Evolutionary conservation across 2,888 invertebrate species (phyloP).

Genomic region (Epirrhoe alternata): DNA sequence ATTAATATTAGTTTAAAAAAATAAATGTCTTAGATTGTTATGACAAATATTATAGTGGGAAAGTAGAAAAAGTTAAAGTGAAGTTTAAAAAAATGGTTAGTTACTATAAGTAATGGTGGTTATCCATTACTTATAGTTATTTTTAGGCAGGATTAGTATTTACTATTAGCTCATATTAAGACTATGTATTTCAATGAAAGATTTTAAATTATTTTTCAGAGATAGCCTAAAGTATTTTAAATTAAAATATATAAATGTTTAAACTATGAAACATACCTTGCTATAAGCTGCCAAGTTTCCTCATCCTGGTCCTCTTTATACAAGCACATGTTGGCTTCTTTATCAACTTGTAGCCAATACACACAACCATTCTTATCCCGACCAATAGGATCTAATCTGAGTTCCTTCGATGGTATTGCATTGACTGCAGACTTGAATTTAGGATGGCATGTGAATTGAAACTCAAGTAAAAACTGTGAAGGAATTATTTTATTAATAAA

Average conservation of each 20-base stretch:
- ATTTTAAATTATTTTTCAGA: neutral
- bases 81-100: no score
- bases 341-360: constrained; percentile 97
- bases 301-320: constrained; percentile 98
- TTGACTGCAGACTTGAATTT: constrained; percentile 96
- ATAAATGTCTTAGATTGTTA: no score
- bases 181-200: neutral
- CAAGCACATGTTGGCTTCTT: constrained; percentile 94
- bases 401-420: constrained; percentile 90
- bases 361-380: constrained; percentile 95
- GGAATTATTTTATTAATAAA: neutral
- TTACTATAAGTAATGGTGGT: no score
- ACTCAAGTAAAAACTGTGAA: constrained; percentile 93
- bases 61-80: no score
- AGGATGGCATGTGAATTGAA: constrained; percentile 96
- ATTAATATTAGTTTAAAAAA: no score
- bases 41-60: no score
- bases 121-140: no score
- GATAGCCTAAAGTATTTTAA: no score
- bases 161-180: neutral
- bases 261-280: constrained; percentile 83
- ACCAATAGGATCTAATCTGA: constrained; percentile 95
- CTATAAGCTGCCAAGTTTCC: constrained; percentile 97
- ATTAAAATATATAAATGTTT: neutral
- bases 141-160: no score